Evolutionary conservation across 2,113 vertebrate genomes (phyloP), one percentile per base, ranked within the genome.

Genomic region (Pogonocichla stellata): DNA sequence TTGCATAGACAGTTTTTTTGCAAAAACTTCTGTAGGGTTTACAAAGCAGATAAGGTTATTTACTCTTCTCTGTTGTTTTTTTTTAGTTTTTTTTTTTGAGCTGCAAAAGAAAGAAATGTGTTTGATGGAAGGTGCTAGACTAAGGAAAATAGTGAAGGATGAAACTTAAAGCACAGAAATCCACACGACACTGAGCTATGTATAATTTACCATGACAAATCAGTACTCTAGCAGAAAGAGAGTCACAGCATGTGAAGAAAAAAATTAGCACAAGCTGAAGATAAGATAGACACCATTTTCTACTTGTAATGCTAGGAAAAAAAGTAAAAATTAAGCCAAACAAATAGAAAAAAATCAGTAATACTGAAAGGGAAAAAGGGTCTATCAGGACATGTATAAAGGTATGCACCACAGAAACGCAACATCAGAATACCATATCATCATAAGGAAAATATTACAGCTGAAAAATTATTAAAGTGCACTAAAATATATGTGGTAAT

Each of bases 191-290:
- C 19, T 84, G 69, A 84, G 57, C 65, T 88, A 60, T 65, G 86
- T 93, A 95, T 90, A 96, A 93, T 96, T 96, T 96, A 86, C 94
- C 85, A 64, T 90, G 85, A 94, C 75, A 93, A 95, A 95, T 96
- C 88, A 88, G 40, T 84, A 72, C 72, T 88, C 72, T 36, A 81
- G 51, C 69, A 94, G 88, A 93, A 92, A 92, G 79, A 93, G 84
- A 78, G 69, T 74, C 92, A 95, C 90, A 94, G 86, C 94, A 91
- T 92, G 90, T 26, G 88, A 94, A 83, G 67, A 88, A 90, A 97
- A 93, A 93, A 83, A 90, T 67, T 95, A 97, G 40, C 17, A 29
- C 75, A 84, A 88, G 45, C 48, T 84, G 69, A 79, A 94, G 93
- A 48, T 88, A 85, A 91, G 74, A 86, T 33, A 93, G 92, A 86